A percentile compares a stretch with the other conserved stretches of the same genome.
phyloP scores from a whole-genome alignment of 2,797 vertebrate species.

The Enteromius thamalakanensis region DNA sequence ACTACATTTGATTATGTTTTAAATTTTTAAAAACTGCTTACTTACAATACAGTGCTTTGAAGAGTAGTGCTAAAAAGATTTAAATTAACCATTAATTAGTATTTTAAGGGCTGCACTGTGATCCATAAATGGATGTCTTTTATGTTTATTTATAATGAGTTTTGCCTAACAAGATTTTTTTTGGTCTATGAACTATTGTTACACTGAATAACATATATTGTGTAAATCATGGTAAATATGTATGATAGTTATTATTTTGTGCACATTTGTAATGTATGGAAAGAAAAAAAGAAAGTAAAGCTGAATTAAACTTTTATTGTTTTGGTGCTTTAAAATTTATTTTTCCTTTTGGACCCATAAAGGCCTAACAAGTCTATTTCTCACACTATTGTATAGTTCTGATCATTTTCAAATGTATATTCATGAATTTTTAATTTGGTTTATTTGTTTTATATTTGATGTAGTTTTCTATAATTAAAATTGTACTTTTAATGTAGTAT shows the following conservation, averaged over 20 bases:
- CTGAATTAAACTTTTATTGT: neutral
- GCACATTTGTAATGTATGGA: neutral
- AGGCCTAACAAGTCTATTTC: neutral
- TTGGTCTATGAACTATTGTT: neutral
- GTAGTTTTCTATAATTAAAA: neutral
- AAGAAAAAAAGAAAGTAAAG: neutral
- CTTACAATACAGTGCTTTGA: neutral
- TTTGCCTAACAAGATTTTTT: neutral
- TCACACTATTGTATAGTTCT: neutral
- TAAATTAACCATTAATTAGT: neutral
- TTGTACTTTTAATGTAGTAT: too few relatives aligned
- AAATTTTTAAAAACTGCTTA: neutral
- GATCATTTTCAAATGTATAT: neutral
- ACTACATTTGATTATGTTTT: neutral
- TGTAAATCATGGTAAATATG: neutral
- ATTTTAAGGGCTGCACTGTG: neutral
- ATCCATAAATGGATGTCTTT: neutral
- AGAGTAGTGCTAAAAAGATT: too few relatives aligned
- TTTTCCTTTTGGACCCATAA: neutral
- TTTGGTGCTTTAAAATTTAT: neutral
- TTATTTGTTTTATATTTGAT: neutral
- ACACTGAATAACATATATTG: neutral
- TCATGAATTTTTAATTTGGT: neutral
- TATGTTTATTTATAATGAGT: neutral
- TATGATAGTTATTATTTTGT: neutral